phyloP scores from a whole-genome alignment of 2,113 vertebrate genomes.

The Engraulis encrasicolus region DNA sequence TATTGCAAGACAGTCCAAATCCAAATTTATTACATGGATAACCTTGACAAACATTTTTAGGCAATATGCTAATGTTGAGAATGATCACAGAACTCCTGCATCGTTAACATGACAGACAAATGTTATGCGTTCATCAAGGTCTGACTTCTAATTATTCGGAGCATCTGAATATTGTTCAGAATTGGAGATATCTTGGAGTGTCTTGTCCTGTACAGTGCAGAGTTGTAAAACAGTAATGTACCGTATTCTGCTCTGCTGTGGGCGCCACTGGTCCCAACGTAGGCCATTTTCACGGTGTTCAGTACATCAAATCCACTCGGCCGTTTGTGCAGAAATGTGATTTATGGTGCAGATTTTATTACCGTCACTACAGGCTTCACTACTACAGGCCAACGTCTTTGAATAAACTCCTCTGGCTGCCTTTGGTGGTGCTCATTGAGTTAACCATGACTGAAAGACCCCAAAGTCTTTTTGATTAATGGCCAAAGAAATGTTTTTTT shows the following conservation, averaged over 20 bases:
- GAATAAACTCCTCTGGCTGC: constrained; percentile 2
- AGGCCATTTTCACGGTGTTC: neutral
- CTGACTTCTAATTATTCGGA: neutral
- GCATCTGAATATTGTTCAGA: neutral
- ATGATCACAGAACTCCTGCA: neutral
- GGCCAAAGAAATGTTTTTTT: constrained; percentile 44
- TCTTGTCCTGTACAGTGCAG: neutral
- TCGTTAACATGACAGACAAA: neutral
- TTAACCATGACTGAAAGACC: constrained; percentile 53
- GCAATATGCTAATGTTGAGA: no score
- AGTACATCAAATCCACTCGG: neutral
- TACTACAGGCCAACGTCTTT: neutral
- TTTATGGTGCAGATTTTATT: neutral
- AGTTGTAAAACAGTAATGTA: neutral
- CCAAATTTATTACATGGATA: neutral
- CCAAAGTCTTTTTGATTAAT: constrained; percentile 42
- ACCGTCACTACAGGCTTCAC: neutral
- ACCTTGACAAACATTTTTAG: neutral
- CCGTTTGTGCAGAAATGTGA: neutral
- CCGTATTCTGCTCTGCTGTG: neutral
- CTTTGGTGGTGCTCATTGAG: constrained; percentile 11
- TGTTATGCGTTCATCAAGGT: neutral
- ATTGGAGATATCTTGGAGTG: neutral
- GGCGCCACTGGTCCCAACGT: neutral
- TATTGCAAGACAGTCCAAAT: neutral